phyloP scores from a whole-genome alignment of 2,797 vertebrate genomes.

The Psittacula echo region DNA sequence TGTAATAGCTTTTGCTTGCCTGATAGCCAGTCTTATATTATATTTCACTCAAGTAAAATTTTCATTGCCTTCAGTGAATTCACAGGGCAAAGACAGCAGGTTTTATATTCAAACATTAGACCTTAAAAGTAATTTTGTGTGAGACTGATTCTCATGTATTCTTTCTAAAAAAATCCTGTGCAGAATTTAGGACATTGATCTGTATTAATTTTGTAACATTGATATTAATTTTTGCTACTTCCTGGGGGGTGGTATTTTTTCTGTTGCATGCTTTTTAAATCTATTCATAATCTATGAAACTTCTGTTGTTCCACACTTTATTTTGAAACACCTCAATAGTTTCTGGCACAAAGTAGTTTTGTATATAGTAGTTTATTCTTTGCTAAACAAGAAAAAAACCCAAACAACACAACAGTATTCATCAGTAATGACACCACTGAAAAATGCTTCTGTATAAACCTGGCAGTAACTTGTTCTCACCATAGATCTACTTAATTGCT shows the following conservation, averaged over 20 bases:
- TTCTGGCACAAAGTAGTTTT: not conserved
- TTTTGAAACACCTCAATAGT: not conserved
- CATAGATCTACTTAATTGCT: constrained; percentile 70
- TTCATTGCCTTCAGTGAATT: not conserved
- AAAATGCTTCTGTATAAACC: constrained; percentile 34
- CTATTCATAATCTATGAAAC: not conserved
- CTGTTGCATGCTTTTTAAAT: not conserved
- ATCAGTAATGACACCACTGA: constrained; percentile 31
- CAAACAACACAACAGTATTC: not conserved
- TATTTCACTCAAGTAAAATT: not conserved
- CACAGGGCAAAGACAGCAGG: not conserved
- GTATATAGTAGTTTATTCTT: not conserved
- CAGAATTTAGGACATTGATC: not conserved
- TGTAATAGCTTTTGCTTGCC: not conserved
- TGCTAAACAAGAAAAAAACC: not conserved
- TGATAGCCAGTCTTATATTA: not conserved
- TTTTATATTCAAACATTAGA: not conserved
- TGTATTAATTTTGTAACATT: not conserved
- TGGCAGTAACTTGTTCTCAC: constrained; percentile 57
- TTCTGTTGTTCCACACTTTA: not conserved
- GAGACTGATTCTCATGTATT: not conserved
- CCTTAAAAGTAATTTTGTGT: not conserved
- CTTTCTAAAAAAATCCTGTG: not conserved
- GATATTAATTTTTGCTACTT: not conserved
- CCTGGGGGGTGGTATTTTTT: not conserved